Base-by-base conservation (phyloP, 2,888 invertebrate species). In the Nomada ferruginata region DNA sequence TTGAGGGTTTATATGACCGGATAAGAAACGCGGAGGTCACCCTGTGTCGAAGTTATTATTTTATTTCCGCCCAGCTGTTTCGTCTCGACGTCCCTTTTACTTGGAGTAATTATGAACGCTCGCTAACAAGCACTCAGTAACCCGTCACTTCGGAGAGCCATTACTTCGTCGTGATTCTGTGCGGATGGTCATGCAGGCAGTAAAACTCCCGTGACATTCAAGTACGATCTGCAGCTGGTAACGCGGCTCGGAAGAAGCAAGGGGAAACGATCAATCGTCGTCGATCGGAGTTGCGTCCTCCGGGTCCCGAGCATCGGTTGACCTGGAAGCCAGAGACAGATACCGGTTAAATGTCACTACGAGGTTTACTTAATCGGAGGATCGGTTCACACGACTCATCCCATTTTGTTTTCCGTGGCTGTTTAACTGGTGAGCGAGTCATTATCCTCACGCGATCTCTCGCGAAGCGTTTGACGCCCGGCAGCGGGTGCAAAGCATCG, bases 371-470 rank as follows among this genome's bases (percentile, higher is more conserved):
- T 90, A 90, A 92, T 92, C 92, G 87, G 84, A 82, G 83, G 88
- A 90, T 89, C 85, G 91, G 90, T 92, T 92, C 91, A 91, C 92
- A 92, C 92, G 92, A 91, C 90, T 91, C 89, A 90, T 91, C 91
- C 86, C 89, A 85, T 89, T 85, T 86, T 87, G 90, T 89, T 91
- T 47, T 90, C 85, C 83, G 78, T 79, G 84, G 74, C 69, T 83
- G 82, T 79, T 77, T 85, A 86, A 88, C 86, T 88, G 86, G 79
- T 89, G 85, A 83, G 85, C 87, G 82, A 87, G 76, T 86, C 83
- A 92, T 92, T 92, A 92, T 87, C 91, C 89, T 91, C 92, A 92
- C 92, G 92, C 92, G 90, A 92, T 89, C 88, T 36, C 50, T 65
- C 10, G 29, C 79, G 42, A 50, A 42, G 70, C 57, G 76, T 81